Percentiles rank a stretch among this genome's conserved stretches.
Evolutionary conservation across 2,888 invertebrate species (phyloP).

Genomic region (Epinotia demarniana): DNA sequence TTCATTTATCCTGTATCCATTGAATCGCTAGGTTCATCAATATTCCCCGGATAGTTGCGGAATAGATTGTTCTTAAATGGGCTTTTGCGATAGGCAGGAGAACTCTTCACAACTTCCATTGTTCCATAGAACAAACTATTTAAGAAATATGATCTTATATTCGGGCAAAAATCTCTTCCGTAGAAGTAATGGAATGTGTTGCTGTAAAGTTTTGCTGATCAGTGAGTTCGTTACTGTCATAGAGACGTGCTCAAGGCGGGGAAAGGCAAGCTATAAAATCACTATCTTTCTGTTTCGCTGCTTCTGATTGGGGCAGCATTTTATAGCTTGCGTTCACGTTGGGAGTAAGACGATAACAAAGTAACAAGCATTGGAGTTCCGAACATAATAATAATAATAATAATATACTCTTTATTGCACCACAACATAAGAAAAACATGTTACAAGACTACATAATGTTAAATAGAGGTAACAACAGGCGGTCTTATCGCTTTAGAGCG

Average conservation of each 20-base stretch:
- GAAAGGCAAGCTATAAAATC: neutral
- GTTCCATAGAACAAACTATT: neutral
- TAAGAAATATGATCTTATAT: neutral
- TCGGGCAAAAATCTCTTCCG: neutral
- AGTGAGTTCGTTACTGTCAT: neutral
- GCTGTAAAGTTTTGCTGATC: neutral
- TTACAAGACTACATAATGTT: too few relatives aligned
- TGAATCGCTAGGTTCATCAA: too few relatives aligned
- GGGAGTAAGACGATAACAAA: neutral
- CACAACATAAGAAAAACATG: too few relatives aligned
- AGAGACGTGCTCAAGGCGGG: neutral
- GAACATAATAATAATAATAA: too few relatives aligned
- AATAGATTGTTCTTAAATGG: too few relatives aligned
- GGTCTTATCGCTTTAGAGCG: too few relatives aligned
- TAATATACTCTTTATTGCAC: too few relatives aligned
- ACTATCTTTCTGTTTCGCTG: conserved; percentile 18
- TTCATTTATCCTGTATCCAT: too few relatives aligned
- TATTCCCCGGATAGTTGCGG: too few relatives aligned
- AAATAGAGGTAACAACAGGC: too few relatives aligned
- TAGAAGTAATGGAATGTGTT: neutral
- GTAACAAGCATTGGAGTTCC: neutral
- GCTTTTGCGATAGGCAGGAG: neutral
- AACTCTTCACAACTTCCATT: neutral
- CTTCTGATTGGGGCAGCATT: conserved; percentile 13
- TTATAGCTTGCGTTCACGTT: conserved; percentile 5